Conservation (phyloP, 1,140 invertebrate genomes). For the Drosophila sp. region DNA sequence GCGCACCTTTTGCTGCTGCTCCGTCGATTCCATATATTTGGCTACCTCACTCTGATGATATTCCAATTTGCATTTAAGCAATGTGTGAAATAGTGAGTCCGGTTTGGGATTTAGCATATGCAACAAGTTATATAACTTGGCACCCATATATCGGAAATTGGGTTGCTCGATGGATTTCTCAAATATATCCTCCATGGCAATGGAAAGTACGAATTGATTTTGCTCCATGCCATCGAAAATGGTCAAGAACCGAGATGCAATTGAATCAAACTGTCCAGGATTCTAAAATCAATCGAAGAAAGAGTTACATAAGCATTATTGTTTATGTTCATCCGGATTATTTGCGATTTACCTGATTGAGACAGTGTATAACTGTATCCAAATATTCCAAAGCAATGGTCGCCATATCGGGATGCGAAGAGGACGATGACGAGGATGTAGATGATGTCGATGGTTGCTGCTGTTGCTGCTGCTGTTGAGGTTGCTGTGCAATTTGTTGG, state of each 20-base stretch:
- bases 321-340: neutral
- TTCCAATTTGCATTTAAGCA: constrained; percentile 77
- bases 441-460: constrained; percentile 64
- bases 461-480: constrained; percentile 48
- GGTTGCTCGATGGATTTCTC: constrained; percentile 80
- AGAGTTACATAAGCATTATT: neutral
- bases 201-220: constrained; percentile 76
- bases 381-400: constrained; percentile 78
- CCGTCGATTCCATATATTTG: constrained; percentile 65
- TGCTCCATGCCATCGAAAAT: constrained; percentile 81
- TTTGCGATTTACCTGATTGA: constrained; percentile 64
- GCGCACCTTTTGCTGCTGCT: constrained; percentile 72
- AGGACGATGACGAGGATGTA: constrained; percentile 52
- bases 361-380: constrained; percentile 75
- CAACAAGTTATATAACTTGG: constrained; percentile 78
- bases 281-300: constrained; percentile 39
- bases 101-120: constrained; percentile 77
- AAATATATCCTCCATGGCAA: constrained; percentile 81
- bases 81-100: constrained; percentile 73
- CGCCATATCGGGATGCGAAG: constrained; percentile 74
- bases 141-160: constrained; percentile 81
- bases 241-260: constrained; percentile 76
- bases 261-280: constrained; percentile 77
- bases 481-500: constrained; percentile 73
- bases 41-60: constrained; percentile 73